phyloP scores from a whole-genome alignment of 1,140 invertebrate genomes.

The Diorhabda sublineata region DNA sequence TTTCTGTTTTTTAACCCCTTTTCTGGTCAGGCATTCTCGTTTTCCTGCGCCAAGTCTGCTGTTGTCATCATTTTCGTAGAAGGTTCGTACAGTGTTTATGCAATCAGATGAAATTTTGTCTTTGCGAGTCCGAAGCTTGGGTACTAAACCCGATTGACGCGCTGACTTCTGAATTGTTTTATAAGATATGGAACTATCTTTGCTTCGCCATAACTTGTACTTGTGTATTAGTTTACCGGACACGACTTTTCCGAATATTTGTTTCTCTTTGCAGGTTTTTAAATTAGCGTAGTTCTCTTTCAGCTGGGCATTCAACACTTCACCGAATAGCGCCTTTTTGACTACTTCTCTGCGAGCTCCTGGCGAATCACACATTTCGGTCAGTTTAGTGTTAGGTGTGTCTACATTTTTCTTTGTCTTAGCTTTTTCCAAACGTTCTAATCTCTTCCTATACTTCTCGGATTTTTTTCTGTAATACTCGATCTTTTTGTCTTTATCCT shows the following conservation, averaged over 20 bases:
- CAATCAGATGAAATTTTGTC: too few species aligned
- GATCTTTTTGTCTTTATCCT: too few species aligned
- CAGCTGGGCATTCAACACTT: constrained; percentile 2
- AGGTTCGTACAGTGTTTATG: too few species aligned
- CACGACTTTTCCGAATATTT: constrained; percentile 6
- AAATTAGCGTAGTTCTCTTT: constrained; percentile 5
- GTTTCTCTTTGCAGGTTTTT: constrained; percentile 15
- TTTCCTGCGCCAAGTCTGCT: too few species aligned
- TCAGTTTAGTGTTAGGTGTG: background rate
- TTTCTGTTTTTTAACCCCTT: too few species aligned
- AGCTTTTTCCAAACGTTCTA: background rate
- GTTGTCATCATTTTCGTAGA: too few species aligned
- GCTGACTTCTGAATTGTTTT: too few species aligned
- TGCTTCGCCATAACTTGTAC: background rate
- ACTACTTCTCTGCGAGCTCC: constrained; percentile 8
- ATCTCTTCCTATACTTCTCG: constrained; percentile 5
- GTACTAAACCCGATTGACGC: too few species aligned
- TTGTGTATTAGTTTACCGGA: background rate
- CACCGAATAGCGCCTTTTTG: constrained; percentile 10
- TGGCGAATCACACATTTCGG: background rate
- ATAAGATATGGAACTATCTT: constrained; percentile 2
- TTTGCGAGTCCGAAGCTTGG: too few species aligned
- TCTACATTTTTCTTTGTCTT: background rate
- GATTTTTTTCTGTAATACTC: background rate
- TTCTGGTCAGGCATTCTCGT: too few species aligned